These are phyloP conservation scores for Lamprologus lemairii DNA, from an alignment of 2,113 vertebrate species.

Conservation along the genomic window DNA sequence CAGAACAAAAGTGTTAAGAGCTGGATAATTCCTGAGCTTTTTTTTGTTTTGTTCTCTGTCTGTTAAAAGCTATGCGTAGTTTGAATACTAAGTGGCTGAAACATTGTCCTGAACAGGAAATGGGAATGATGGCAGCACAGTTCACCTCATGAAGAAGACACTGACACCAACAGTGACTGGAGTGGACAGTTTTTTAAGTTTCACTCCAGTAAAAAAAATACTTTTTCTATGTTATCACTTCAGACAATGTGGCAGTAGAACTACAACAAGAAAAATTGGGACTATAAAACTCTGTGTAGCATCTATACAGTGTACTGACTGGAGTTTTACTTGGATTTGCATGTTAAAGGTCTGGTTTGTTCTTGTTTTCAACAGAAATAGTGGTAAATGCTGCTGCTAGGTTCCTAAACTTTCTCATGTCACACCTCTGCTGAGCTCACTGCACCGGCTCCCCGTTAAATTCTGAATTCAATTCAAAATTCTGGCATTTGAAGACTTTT, in stretches of 20 bases:
- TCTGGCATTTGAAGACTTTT: neutral
- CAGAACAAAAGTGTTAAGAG: neutral
- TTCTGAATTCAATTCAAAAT: neutral
- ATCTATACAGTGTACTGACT: neutral
- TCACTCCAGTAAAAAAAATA: neutral
- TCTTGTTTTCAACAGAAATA: neutral
- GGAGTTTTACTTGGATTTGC: neutral
- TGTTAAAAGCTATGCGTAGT: neutral
- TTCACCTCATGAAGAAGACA: neutral
- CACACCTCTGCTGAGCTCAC: neutral
- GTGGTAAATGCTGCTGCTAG: neutral
- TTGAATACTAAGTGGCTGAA: neutral
- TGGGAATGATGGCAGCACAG: rapidly evolving
- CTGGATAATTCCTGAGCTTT: neutral
- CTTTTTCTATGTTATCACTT: neutral
- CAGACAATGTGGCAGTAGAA: neutral
- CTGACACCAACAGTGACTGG: neutral
- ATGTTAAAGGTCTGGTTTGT: neutral
- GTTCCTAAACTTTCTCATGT: neutral
- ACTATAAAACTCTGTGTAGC: neutral
- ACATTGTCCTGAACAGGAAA: neutral
- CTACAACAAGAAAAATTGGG: neutral
- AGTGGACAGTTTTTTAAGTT: neutral
- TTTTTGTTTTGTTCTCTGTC: neutral
- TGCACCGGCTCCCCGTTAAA: neutral